phyloP scores from a whole-genome alignment of 2,888 invertebrate species.

The Oscheius sp. region DNA sequence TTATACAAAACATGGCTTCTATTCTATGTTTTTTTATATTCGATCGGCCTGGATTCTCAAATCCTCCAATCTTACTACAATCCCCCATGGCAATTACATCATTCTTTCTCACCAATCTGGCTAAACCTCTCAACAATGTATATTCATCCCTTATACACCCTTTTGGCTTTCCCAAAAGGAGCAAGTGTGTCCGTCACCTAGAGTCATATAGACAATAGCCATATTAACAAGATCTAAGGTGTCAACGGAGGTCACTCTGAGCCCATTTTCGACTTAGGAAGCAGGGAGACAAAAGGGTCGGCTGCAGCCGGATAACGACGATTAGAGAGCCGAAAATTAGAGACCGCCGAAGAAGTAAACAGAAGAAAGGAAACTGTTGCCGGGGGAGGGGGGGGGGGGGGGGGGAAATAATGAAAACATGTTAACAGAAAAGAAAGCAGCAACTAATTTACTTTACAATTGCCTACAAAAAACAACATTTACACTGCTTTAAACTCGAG shows the following conservation, averaged over 20 bases:
- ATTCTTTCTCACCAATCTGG: too few species aligned
- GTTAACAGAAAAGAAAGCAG: not conserved
- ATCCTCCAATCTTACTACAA: too few species aligned
- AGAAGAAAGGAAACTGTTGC: not conserved
- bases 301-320: constrained; percentile 14
- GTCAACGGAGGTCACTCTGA: constrained; percentile 7
- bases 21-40: too few species aligned
- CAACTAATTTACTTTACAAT: too few species aligned
- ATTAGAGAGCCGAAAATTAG: constrained; percentile 4
- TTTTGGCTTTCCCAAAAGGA: not conserved
- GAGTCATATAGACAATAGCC: constrained; percentile 12
- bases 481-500: too few species aligned
- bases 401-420: not conserved
- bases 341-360: not conserved
- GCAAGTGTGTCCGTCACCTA: constrained; percentile 18
- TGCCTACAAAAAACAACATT: too few species aligned
- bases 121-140: too few species aligned
- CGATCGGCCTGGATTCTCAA: too few species aligned
- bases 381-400: not conserved
- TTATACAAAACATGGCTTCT: too few species aligned
- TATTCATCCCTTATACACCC: too few species aligned
- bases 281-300: constrained; percentile 4
- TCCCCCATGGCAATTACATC: too few species aligned
- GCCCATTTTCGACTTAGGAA: constrained; percentile 19
- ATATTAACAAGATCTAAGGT: not conserved